phyloP scores from a whole-genome alignment of 2,113 vertebrate species.

The human region DNA sequence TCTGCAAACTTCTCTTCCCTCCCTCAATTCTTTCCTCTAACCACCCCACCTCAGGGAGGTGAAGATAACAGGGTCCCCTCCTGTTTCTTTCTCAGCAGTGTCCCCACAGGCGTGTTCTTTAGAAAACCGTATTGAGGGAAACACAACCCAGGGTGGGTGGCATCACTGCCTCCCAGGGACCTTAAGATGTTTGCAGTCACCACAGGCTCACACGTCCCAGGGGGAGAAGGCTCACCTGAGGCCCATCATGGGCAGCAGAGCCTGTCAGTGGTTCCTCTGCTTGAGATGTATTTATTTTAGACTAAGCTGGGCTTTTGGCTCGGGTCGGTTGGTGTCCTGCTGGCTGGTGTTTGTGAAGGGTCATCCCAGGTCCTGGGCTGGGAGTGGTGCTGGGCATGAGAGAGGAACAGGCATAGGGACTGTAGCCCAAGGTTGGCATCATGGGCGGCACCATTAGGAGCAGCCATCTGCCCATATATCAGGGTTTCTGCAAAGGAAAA shows the following conservation, averaged over 20 bases:
- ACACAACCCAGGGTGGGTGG: not conserved
- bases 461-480: not conserved
- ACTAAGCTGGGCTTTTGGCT: not conserved
- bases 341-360: not conserved
- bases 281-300: not conserved
- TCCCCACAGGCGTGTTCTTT: not conserved
- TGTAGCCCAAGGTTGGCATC: not conserved
- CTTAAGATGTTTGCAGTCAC: not conserved
- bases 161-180: not conserved
- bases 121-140: not conserved
- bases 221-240: not conserved
- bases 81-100: not conserved
- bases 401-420: not conserved
- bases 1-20: not conserved
- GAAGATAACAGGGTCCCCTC: not conserved
- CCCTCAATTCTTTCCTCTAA: not conserved
- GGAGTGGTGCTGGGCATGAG: not conserved
- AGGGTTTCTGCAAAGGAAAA: not conserved
- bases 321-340: not conserved
- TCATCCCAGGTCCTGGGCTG: not conserved
- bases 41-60: not conserved
- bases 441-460: rapidly evolving
- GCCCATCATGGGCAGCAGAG: not conserved
- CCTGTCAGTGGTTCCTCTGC: not conserved
- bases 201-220: not conserved